phyloP scores from a whole-genome alignment of 2,797 vertebrate genomes.

The Masticophis lateralis region DNA sequence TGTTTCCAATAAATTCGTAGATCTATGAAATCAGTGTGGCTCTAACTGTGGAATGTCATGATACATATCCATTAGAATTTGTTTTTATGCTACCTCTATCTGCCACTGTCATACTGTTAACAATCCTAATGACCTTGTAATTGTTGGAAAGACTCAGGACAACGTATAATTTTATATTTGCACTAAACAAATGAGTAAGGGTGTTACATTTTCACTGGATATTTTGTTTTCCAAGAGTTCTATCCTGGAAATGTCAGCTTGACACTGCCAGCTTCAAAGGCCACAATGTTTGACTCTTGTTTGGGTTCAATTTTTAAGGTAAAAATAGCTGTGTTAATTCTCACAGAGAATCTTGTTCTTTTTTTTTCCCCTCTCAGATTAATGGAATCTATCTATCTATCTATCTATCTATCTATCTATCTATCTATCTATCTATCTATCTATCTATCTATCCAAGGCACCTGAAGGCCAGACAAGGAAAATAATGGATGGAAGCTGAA shows the following conservation, averaged over 20 bases:
- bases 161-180: slow-evolving; percentile 64
- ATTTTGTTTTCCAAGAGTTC: neutral
- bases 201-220: neutral
- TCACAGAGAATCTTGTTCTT: neutral
- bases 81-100: slow-evolving; percentile 56
- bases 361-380: neutral
- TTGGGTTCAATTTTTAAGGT: neutral
- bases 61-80: slow-evolving; percentile 5
- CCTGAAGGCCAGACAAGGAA: no score
- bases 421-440: no score
- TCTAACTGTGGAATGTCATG: slow-evolving; percentile 35
- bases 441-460: no score
- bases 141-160: slow-evolving; percentile 68
- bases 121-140: slow-evolving; percentile 65
- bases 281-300: neutral
- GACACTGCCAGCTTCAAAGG: neutral
- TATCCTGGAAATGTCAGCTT: neutral
- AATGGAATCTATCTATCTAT: neutral
- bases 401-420: no score
- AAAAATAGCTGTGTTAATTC: neutral
- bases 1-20: neutral
- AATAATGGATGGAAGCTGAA: no score
- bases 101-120: slow-evolving; percentile 62
- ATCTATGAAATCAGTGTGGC: neutral
- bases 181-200: slow-evolving; percentile 40